A percentile compares a stretch with the other conserved stretches of the same genome.
phyloP scores from a whole-genome alignment of 2,888 invertebrate species.

The Belgica antarctica region DNA sequence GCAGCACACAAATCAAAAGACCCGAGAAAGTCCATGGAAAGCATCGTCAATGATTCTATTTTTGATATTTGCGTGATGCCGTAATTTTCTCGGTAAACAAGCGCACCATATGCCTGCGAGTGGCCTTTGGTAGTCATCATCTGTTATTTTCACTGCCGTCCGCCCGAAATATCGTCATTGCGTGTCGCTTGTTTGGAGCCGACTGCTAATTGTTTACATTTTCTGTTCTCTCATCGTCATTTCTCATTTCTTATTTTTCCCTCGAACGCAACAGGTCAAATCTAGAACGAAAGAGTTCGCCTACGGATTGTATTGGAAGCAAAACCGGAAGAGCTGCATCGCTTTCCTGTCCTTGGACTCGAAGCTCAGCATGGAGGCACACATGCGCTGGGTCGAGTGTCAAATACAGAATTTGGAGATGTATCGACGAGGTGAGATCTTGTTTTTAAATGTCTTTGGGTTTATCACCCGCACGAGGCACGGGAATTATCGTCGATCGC shows the following conservation, averaged over 20 bases:
- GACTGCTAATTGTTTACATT: constrained; percentile 4
- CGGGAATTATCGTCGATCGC: background rate
- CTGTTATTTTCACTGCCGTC: too few relatives aligned
- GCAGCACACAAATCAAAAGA: too few relatives aligned
- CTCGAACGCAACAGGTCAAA: constrained; percentile 47
- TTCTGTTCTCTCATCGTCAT: background rate
- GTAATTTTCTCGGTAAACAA: background rate
- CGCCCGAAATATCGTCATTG: background rate
- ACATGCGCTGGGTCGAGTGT: constrained; percentile 55
- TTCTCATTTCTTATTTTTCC: background rate
- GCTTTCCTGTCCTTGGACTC: constrained; percentile 54
- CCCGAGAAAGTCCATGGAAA: too few relatives aligned
- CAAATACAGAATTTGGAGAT: constrained; percentile 54
- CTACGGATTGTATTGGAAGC: constrained; percentile 55
- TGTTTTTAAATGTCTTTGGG: constrained; percentile 5
- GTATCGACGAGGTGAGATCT: constrained; percentile 49
- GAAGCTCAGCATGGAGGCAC: constrained; percentile 51
- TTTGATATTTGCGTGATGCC: background rate
- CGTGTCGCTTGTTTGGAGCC: background rate
- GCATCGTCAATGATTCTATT: background rate
- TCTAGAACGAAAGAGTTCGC: constrained; percentile 54
- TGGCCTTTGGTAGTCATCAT: background rate
- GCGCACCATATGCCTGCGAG: constrained; percentile 4
- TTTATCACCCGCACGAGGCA: too few relatives aligned
- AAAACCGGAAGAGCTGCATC: constrained; percentile 54